These are phyloP conservation scores for Acrocephalus kingi DNA, from an alignment of 2,113 vertebrate genomes.

Conservation along the genomic window DNA sequence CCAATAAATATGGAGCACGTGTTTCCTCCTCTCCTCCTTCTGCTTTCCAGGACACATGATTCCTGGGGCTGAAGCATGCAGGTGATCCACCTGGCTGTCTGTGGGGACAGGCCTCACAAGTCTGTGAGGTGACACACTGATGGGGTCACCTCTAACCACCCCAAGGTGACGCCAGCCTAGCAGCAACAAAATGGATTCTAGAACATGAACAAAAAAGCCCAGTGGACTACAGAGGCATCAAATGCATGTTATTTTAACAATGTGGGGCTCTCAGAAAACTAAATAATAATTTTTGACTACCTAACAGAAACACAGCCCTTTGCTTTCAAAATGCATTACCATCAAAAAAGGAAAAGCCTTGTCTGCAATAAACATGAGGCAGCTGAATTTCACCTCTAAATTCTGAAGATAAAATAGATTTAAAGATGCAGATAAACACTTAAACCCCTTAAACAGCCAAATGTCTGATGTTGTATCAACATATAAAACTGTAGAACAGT, in stretches of 20 bases:
- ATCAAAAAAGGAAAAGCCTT: neutral
- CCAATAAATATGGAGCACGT: accelerated
- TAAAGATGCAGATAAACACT: neutral
- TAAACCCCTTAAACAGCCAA: neutral
- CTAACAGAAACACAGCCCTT: neutral
- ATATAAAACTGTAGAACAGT: neutral
- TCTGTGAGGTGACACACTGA: neutral
- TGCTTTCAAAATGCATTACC: neutral
- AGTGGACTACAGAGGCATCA: neutral
- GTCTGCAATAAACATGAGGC: neutral
- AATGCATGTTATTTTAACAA: neutral
- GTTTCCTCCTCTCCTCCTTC: neutral
- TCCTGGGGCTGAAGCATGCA: neutral
- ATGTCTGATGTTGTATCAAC: neutral
- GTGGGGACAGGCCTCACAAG: neutral
- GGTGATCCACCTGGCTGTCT: neutral
- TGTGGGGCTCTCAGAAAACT: neutral
- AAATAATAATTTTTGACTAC: neutral
- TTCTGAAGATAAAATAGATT: neutral
- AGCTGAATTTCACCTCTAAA: neutral
- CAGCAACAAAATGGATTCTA: neutral
- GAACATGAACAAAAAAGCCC: neutral
- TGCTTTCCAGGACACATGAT: neutral
- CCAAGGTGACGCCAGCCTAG: neutral
- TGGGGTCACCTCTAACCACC: neutral